Evolutionary conservation across 2,797 vertebrate genomes (phyloP), one percentile per base, ranked within the genome.

Genomic region (Lutjanus argentimaculatus): DNA sequence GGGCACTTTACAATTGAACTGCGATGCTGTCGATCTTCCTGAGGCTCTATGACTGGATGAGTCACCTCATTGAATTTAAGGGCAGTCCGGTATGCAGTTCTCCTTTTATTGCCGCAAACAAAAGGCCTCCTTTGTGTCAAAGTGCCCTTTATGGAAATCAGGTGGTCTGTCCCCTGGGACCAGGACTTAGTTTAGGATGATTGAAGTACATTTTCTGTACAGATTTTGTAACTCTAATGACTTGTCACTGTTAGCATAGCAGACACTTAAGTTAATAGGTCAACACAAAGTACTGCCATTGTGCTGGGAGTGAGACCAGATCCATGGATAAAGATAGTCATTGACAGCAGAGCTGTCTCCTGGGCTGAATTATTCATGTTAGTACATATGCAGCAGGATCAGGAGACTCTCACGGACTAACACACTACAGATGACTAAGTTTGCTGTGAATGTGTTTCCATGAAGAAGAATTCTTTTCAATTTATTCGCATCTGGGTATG

Each of bases 301-400:
- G 77, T 87, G 46, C 55, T 21, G 48, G 45, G 48, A 14, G 30
- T 67, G 62, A 30, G 21, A 82, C 21, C 19, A 17, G 14, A 58
- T 43, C 43, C 45, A 21, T 48, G 49, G 46, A 70, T 79, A 79
- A 76, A 80, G 72, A 61, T 52, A 75, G 45, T 75, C 75, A 77
- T 56, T 80, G 69, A 88, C 40, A 56, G 55, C 40, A 59, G 67
- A 53, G 36, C 62, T 63, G 40, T 79, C 65, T 73, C 56, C 66
- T 67, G 25, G 7, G 22, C 17, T 91, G 62, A 85, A 91, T 89
- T 77, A 89, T 90, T 89, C 9, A 90, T 79, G 67, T 22, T 6
- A 6, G 22, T 22, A 16, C n/a, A 48, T 3, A 13, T 19, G 56
- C 42, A 49, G n/a, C 71, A 8, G 30, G 64, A 21, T 67, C 51